Evolutionary conservation across 2,888 invertebrate species (phyloP), one percentile per base, ranked within the genome.

Genomic region (Leptinotarsa tumamoca): DNA sequence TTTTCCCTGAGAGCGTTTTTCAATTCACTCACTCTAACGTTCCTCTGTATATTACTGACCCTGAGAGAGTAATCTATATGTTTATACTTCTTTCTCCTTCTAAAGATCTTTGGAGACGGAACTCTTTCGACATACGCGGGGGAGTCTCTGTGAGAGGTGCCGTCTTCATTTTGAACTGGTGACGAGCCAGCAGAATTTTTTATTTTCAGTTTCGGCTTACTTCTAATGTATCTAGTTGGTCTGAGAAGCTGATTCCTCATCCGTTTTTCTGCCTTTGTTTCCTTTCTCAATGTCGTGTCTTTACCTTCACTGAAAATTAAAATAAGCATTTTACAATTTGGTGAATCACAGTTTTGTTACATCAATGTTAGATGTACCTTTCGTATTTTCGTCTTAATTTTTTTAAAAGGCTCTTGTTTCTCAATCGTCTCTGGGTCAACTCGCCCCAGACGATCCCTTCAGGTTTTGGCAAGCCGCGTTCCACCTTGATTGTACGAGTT

Each of bases 401-500:
- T 79, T 93, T 92, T 78, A 96, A 89, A 71, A 95, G 91, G 10
- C 95, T 94, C 89, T 95, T 93, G 71, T 92, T 90, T 82, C 92
- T 92, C 27, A 96, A 87, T 78, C 94, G 92, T 70, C 94, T 91
- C 82, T 92, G 91, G 50, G 94, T 94, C 72, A 96, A 89, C 79
- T 95, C 87, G 81, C 93, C 92, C 96, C 96, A 96, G 84, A 94
- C 90, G 56, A 96, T 92, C n/a, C 94, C 94, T 54, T 87, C 86
- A 2, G 96, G 96, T 81, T 94, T 92, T 52, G 90, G 89, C 80
- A 91, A 87, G 78, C 89, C 90, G 71, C 90, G 90, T 71, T 89
- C 87, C 72, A 94, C 91, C 80, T 90, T 87, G 82, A 94, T 92
- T 80, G 95, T 93, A 89, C 94, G 92, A 15, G 94, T 95, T 50